phyloP scores from a whole-genome alignment of 2,113 vertebrate genomes.

The Cephalopterus ornatus region DNA sequence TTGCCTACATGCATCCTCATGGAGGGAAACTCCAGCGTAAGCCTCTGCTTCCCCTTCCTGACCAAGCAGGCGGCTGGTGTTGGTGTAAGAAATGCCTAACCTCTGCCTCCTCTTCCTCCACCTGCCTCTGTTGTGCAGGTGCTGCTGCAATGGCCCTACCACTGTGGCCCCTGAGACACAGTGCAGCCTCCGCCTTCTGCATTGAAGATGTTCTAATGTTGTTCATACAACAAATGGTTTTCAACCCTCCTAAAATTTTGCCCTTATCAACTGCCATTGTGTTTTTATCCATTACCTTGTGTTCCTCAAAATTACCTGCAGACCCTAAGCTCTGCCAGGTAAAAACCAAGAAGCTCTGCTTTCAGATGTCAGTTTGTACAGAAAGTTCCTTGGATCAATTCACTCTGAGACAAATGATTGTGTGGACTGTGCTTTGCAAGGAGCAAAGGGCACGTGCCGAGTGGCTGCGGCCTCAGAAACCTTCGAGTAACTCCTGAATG shows the following conservation, averaged over 20 bases:
- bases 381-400: not conserved
- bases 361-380: not conserved
- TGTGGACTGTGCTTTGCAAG: not conserved
- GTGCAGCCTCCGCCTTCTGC: not conserved
- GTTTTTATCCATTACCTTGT: not conserved
- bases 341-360: not conserved
- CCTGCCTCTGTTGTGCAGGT: not conserved
- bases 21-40: not conserved
- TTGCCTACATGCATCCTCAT: accelerated
- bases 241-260: not conserved
- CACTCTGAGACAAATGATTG: not conserved
- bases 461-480: not conserved
- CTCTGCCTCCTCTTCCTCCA: not conserved
- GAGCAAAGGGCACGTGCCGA: not conserved
- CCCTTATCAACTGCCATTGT: not conserved
- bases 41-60: not conserved
- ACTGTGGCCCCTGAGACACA: not conserved
- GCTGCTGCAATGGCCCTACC: not conserved
- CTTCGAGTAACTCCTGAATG: not conserved
- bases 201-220: not conserved
- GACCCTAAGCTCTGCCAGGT: not conserved
- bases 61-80: accelerated
- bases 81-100: not conserved
- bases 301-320: not conserved
- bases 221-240: not conserved